Percentiles rank a stretch among this genome's conserved stretches.
Conservation (phyloP, 2,113 vertebrate species). For the Gasterosteus aculeatus region DNA sequence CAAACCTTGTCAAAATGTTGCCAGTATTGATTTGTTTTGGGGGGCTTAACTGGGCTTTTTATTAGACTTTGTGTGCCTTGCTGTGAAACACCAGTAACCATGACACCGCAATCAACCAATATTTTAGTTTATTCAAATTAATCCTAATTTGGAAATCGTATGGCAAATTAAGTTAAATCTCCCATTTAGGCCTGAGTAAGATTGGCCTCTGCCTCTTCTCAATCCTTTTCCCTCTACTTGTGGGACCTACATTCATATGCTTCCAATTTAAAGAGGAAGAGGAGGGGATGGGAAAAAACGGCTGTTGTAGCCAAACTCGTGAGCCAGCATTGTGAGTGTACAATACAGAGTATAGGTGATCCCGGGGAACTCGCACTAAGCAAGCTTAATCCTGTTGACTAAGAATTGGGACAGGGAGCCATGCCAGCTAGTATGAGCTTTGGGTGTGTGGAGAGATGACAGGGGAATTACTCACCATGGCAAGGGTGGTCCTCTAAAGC, state of each 20-base stretch:
- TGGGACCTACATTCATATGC: slow-evolving; percentile 57
- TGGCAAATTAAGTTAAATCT: slow-evolving; percentile 73
- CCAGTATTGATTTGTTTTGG: not conserved
- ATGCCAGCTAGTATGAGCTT: slow-evolving; percentile 76
- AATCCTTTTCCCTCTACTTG: slow-evolving; percentile 54
- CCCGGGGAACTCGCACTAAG: slow-evolving; percentile 67
- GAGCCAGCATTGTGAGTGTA: slow-evolving; percentile 77
- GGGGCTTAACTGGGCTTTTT: slow-evolving; percentile 4
- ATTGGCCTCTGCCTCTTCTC: slow-evolving; percentile 62
- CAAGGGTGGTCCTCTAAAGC: slow-evolving; percentile 69
- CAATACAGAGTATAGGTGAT: slow-evolving; percentile 75
- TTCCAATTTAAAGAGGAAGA: slow-evolving; percentile 41
- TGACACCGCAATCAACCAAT: slow-evolving; percentile 21
- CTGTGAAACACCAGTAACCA: slow-evolving; percentile 9
- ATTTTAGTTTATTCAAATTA: slow-evolving; percentile 46
- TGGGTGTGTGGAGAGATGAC: slow-evolving; percentile 68
- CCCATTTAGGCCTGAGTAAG: slow-evolving; percentile 57
- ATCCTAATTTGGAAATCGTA: slow-evolving; percentile 57
- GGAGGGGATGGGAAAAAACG: slow-evolving; percentile 35
- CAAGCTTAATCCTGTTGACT: slow-evolving; percentile 78
- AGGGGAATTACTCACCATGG: slow-evolving; percentile 76
- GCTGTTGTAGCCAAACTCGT: slow-evolving; percentile 74
- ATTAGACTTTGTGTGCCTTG: not conserved
- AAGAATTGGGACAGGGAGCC: slow-evolving; percentile 81
- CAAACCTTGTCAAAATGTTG: slow-evolving; percentile 15